Percentiles rank a stretch among this genome's conserved stretches.
Conservation (phyloP, 2,113 vertebrate species). For the Macaca mulatta region DNA sequence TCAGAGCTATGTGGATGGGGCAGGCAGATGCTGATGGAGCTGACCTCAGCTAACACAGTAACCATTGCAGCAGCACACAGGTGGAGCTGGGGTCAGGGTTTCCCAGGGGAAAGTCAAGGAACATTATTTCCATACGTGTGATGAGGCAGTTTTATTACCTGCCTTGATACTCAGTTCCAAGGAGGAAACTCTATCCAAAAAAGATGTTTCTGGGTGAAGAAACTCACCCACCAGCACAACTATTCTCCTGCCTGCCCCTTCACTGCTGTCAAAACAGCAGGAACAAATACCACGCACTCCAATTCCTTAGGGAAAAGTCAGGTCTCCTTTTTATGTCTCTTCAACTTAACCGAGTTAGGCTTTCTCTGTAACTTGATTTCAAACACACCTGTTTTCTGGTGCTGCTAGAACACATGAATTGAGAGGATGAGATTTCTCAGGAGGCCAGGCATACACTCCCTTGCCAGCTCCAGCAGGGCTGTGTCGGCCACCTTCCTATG, state of each 20-base stretch:
- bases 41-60: not conserved
- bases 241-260: slow-evolving; percentile 67
- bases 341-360: slow-evolving; percentile 60
- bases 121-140: not conserved
- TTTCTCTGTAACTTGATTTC: slow-evolving; percentile 48
- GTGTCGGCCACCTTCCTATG: not conserved
- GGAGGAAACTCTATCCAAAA: not conserved
- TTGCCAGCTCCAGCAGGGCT: not conserved
- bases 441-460: too few species aligned
- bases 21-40: not conserved
- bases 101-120: not conserved
- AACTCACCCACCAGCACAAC: slow-evolving; percentile 38
- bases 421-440: not conserved
- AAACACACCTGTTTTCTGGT: slow-evolving; percentile 29
- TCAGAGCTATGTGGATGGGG: not conserved
- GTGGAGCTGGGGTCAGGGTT: not conserved
- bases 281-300: slow-evolving; percentile 68
- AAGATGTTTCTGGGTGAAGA: slow-evolving; percentile 44
- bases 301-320: slow-evolving; percentile 55
- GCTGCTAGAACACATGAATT: not conserved
- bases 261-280: slow-evolving; percentile 70
- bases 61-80: not conserved
- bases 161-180: not conserved
- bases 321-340: slow-evolving; percentile 61
- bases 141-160: not conserved